phyloP scores from a whole-genome alignment of 2,797 vertebrate genomes.

The Rhinophrynus dorsalis region DNA sequence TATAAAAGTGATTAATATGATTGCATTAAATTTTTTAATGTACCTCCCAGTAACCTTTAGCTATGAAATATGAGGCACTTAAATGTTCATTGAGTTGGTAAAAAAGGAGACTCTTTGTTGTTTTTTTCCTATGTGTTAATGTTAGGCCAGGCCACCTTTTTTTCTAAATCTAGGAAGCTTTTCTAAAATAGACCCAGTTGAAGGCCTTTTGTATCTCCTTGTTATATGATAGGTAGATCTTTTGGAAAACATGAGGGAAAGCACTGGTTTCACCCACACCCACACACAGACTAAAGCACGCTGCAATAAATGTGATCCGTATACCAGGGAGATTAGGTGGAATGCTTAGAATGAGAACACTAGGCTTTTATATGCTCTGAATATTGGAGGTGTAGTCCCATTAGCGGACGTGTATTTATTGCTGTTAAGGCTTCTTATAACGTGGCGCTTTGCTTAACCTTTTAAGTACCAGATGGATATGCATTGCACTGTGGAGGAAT shows the following conservation, averaged over 20 bases:
- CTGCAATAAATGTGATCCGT: neutral
- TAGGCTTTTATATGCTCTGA: neutral
- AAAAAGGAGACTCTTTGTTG: neutral
- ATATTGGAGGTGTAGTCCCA: neutral
- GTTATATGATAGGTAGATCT: constrained; percentile 6
- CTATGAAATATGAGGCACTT: constrained; percentile 41
- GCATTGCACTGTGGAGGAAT: too few relatives aligned
- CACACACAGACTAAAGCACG: constrained; percentile 4
- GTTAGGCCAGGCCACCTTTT: constrained; percentile 4
- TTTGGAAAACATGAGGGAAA: constrained; percentile 11
- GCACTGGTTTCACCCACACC: constrained; percentile 8
- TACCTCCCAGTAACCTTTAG: constrained; percentile 40
- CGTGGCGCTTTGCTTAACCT: too few relatives aligned
- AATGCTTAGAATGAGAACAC: neutral
- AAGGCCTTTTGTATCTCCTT: constrained; percentile 10
- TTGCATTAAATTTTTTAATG: constrained; percentile 38
- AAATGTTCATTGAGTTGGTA: constrained; percentile 30
- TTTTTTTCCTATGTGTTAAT: constrained; percentile 21
- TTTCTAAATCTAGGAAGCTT: constrained; percentile 2
- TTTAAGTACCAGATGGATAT: too few relatives aligned
- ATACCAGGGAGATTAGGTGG: constrained; percentile 8
- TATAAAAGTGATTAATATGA: constrained; percentile 40
- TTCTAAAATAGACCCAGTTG: neutral
- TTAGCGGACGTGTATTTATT: neutral
- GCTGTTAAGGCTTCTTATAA: neutral